phyloP scores from a whole-genome alignment of 2,797 vertebrate species.

The Myotis findleyi region DNA sequence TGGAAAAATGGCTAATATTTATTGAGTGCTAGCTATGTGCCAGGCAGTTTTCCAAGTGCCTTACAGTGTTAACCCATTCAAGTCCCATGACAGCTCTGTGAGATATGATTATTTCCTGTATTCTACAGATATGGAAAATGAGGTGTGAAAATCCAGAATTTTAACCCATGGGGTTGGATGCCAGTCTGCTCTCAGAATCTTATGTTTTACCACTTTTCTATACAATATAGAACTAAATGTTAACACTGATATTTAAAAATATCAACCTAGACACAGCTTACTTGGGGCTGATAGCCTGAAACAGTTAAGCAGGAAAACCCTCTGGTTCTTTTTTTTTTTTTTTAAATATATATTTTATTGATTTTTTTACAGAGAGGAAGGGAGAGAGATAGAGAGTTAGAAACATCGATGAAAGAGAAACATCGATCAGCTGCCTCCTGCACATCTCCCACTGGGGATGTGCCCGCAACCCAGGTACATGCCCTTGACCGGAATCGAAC shows the following conservation, averaged over 20 bases:
- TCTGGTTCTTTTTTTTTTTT: too few species aligned
- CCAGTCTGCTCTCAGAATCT: neutral
- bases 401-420: too few species aligned
- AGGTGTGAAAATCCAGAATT: neutral
- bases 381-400: too few species aligned
- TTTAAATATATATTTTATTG: too few species aligned
- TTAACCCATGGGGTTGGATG: neutral
- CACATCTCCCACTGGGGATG: too few species aligned
- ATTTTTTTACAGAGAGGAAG: too few species aligned
- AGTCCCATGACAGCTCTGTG: neutral
- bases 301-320: neutral
- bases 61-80: neutral
- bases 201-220: neutral
- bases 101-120: neutral
- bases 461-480: too few species aligned
- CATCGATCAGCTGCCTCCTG: too few species aligned
- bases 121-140: neutral
- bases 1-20: neutral
- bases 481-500: too few species aligned
- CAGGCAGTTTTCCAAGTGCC: neutral
- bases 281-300: neutral
- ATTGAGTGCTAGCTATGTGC: neutral
- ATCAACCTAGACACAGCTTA: neutral
- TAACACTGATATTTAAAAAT: neutral
- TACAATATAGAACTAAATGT: neutral